phyloP scores from a whole-genome alignment of 2,888 invertebrate species.

The Camponotus fellah region DNA sequence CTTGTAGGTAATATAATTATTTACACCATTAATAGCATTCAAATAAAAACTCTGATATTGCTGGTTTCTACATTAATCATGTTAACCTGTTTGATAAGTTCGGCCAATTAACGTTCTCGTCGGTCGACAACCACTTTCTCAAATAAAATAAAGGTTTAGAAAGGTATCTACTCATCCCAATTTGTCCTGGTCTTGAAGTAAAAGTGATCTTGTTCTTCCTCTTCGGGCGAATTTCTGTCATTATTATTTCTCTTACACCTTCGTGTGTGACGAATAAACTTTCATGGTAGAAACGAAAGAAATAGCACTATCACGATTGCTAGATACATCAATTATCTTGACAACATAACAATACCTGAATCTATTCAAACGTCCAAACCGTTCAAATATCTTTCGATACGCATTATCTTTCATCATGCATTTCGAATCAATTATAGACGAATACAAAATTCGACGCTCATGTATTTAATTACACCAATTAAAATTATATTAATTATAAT shows the following conservation, averaged over 20 bases:
- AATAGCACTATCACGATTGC: background rate
- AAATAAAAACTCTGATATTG: conserved; percentile 46
- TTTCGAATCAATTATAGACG: conserved; percentile 11
- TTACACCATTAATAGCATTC: background rate
- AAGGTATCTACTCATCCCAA: conserved; percentile 76
- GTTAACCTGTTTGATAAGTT: conserved; percentile 53
- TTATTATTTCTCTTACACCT: conserved; percentile 35
- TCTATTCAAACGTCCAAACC: background rate
- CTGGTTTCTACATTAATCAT: conserved; percentile 58
- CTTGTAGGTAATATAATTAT: background rate
- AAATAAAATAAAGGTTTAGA: conserved; percentile 83
- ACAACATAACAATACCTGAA: background rate
- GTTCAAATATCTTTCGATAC: conserved; percentile 3
- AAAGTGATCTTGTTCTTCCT: conserved; percentile 80
- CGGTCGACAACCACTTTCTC: conserved; percentile 78
- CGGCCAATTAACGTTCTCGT: conserved; percentile 20
- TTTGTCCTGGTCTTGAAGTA: conserved; percentile 77
- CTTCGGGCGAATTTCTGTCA: conserved; percentile 45
- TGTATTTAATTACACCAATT: background rate
- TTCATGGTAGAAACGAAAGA: conserved; percentile 61
- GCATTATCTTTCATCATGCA: conserved; percentile 12
- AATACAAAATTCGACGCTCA: background rate
- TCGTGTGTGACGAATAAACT: conserved; percentile 61
- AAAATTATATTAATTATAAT: background rate
- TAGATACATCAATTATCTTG: conserved; percentile 35